Evolutionary conservation across 1,140 invertebrate genomes (phyloP).

Genomic region (Ladona fulva): DNA sequence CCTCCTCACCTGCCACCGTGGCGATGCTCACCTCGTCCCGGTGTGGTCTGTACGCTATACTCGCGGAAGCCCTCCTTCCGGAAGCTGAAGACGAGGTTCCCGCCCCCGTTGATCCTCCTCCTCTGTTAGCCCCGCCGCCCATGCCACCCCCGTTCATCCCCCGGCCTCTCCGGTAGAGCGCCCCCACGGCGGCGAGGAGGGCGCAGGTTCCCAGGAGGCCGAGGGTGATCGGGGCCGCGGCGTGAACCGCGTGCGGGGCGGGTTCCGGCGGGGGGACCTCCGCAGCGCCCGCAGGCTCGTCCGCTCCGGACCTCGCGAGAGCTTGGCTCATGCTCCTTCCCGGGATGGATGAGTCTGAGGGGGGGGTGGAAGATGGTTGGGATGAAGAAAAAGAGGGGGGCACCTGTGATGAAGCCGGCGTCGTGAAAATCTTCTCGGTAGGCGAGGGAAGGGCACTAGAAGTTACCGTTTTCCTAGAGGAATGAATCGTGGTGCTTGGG

Average conservation of each 20-base stretch:
- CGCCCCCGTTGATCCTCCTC: not conserved
- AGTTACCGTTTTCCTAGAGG: not conserved
- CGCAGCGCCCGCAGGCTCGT: not conserved
- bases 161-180: not conserved
- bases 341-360: not conserved
- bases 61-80: conserved; percentile 17
- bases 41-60: conserved; percentile 25
- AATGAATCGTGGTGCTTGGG: not conserved
- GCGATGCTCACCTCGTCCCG: conserved; percentile 27
- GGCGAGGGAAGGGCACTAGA: not conserved
- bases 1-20: conserved; percentile 22
- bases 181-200: not conserved
- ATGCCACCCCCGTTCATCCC: not conserved
- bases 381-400: not conserved
- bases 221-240: not conserved
- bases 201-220: conserved; percentile 4
- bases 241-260: not conserved
- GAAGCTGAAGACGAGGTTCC: not conserved
- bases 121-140: not conserved
- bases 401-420: not conserved
- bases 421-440: not conserved
- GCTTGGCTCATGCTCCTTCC: not conserved
- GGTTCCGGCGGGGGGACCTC: not conserved
- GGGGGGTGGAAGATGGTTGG: not conserved
- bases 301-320: not conserved